Conservation (phyloP, 2,797 vertebrate species). For the Lepidocolaptes lacrymiger region DNA sequence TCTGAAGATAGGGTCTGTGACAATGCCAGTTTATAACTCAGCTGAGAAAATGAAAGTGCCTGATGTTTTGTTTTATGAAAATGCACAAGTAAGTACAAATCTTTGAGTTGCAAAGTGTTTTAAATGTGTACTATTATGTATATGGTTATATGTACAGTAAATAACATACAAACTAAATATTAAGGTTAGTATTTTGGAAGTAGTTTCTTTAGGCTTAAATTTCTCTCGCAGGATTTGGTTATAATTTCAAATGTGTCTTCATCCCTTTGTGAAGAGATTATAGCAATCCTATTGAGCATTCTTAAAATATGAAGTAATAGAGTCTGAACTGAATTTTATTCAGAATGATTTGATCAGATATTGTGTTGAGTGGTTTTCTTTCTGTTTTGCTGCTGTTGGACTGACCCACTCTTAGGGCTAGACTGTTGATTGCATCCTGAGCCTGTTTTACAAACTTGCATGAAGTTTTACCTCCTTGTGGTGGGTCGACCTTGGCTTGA, state of each 20-base stretch:
- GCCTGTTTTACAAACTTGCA: not conserved
- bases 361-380: not conserved
- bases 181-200: not conserved
- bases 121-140: not conserved
- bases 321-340: not conserved
- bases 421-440: not conserved
- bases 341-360: not conserved
- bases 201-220: not conserved
- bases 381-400: not conserved
- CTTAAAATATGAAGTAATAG: not conserved
- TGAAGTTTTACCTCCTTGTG: not conserved
- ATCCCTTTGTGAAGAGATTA: not conserved
- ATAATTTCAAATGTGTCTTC: not conserved
- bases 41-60: slow-evolving; percentile 92
- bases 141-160: not conserved
- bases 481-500: not conserved
- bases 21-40: slow-evolving; percentile 82
- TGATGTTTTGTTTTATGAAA: slow-evolving; percentile 96
- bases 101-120: not conserved
- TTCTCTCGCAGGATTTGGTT: not conserved
- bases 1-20: slow-evolving; percentile 88
- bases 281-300: not conserved
- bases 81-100: slow-evolving; percentile 85
- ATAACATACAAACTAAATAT: not conserved
- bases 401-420: not conserved